Evolutionary conservation across 2,113 vertebrate species (phyloP).

Genomic region (Bungarus multicinctus): DNA sequence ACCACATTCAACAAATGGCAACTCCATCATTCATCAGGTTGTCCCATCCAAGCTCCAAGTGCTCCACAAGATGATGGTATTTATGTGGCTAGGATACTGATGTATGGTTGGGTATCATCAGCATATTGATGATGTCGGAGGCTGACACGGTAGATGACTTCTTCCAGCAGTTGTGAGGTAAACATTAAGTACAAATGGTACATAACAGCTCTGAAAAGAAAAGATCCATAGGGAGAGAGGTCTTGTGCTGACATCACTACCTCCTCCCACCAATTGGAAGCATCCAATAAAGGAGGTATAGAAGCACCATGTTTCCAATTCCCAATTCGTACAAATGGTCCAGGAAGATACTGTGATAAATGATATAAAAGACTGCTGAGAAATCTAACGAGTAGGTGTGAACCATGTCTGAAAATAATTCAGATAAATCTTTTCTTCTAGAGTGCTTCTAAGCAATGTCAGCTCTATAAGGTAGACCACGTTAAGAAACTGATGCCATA

Average conservation of each 20-base stretch:
- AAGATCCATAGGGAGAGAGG: not conserved
- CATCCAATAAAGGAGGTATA: not conserved
- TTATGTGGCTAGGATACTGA: not conserved
- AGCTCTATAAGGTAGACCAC: not conserved
- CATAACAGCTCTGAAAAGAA: not conserved
- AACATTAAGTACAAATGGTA: not conserved
- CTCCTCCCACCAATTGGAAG: not conserved
- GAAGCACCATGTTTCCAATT: not conserved
- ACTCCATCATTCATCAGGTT: not conserved
- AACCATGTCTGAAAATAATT: not conserved
- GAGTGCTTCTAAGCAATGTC: not conserved
- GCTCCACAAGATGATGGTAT: not conserved
- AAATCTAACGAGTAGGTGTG: not conserved
- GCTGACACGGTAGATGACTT: not conserved
- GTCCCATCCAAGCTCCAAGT: not conserved
- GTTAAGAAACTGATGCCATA: too few species aligned
- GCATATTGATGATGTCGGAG: not conserved
- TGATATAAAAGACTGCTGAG: not conserved
- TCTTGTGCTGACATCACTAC: not conserved
- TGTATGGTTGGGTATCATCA: not conserved
- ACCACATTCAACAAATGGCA: not conserved
- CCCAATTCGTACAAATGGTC: not conserved
- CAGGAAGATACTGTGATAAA: not conserved
- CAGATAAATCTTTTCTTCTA: not conserved
- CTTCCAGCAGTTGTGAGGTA: not conserved